Base-by-base conservation (phyloP, 2,797 vertebrate genomes). In the Tragopan temminckii region DNA sequence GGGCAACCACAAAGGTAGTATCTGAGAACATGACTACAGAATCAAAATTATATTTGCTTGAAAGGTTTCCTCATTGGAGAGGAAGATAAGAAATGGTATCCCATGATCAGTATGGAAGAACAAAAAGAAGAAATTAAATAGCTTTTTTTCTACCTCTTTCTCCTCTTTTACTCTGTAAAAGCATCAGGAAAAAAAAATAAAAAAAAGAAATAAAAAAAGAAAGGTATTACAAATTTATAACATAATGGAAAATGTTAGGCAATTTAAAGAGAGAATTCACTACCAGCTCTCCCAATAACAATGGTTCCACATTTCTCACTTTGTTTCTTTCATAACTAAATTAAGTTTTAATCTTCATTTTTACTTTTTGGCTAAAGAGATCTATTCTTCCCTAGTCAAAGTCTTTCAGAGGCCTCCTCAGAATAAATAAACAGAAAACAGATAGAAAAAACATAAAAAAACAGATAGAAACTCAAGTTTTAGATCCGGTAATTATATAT, bases 261-360 rank as follows among this genome's bases (percentile, higher is more conserved):
- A 84, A 63, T 69, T 61, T 62, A 66, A 87, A 89, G 29, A 80
- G n/a, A 69, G 15, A 45, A 23, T 80, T 74, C 58, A 52, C 38
- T 78, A 66, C 75, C 45, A 86, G 33, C 7, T 15, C 12, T 86
- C 53, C 29, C 50, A 29, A 9, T 71, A 84, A 45, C 67, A 82
- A 59, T 38, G 50, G 64, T 40, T 80, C 40, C 5, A 7, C 40
- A n/a, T 71, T 75, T 91, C 58, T 84, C 81, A 58, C 38, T 89
- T 84, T 85, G 62, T 71, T 88, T 85, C 71, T 89, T 90, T 85
- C 61, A 40, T 85, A 55, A 55, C 21, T 72, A 46, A 53, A 82
- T 82, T 72, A 81, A 53, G 27, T 16, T 18, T 52, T 52, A 52
- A 16, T 52, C 50, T 52, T 29, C 50, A 52, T 52, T 29, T 52